Base-by-base conservation (phyloP, 2,888 invertebrate genomes). In the Aspidapion aeneum region DNA sequence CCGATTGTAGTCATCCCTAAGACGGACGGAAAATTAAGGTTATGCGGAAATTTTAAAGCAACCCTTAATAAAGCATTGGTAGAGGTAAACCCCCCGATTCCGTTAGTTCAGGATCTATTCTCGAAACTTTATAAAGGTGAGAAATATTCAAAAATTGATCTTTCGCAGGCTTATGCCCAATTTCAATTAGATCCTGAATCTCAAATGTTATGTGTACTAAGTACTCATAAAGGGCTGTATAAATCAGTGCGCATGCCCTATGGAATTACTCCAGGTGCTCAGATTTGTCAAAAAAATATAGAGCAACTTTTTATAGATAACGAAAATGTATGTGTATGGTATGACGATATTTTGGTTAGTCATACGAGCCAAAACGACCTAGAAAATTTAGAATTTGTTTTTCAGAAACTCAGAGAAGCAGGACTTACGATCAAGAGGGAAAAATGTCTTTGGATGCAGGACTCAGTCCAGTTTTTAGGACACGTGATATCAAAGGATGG, bases 141-240 rank as follows among this genome's bases (percentile, higher is more conserved):
- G 19, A 49, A 64, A 35, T 72, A 71, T 74, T 52, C 72, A 70
- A 71, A 72, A 57, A 57, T 68, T 7, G 65, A 68, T 63, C 19
- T 66, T 19, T 50, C 61, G 12, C n/a, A 49, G 21, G 78, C 77
- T 0, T 78, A 77, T 66, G 72, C 73, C 57, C 78, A 79, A 66
- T 62, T 76, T 1, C 66, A 66, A 49, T 54, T 76, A 18, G 70
- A 72, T 21, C 70, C 75, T n/a, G 66, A 72, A 50, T 68, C 76
- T 1, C 67, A 70, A 52, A 67, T 71, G 18, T 56, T 72, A 7
- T 66, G 70, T 19, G 72, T 76, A 0, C 69, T 74, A 52, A 70
- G 67, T 22, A 78, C 77, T 0, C 75, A 75, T 35, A 71, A 72
- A 22, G 78, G 79, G 0, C 57, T 79, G 1, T 79, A 7, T 35